Base-by-base conservation (phyloP, 2,888 invertebrate species). In the Callyntrura guangdongensis region DNA sequence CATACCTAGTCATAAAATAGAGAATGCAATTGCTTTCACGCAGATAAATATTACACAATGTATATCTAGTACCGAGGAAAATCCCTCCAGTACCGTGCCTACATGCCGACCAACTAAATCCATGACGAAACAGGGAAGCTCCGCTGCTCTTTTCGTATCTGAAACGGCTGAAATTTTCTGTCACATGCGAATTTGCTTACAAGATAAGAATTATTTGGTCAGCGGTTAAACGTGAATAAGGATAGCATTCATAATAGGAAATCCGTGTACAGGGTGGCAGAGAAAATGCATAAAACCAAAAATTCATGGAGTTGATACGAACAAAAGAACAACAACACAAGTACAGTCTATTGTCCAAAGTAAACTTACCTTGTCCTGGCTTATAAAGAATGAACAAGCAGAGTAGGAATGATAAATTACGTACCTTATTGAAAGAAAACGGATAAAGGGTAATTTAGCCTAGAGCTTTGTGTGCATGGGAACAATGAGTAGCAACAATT, bases 11-110 rank as follows among this genome's bases (percentile, higher is more conserved):
- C 27, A 81, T 81, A 59, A 56, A 59, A 81, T 14, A 20, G 11
- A 12, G 27, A 81, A 36, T 11, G n/a, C 1, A 20, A 36, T n/a
- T 47, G 36, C 61, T 36, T 64, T 61, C 64, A 47, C 61, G 45
- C 82, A 61, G 74, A 74, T 74, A 74, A 74, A 74, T 22, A 74
- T 72, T 49, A 49, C 49, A 74, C 49, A 49, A 49, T 47, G 0
- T n/a, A 8, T 77, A 56, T 12, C 25, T 17, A 20, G 9, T 14
- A 25, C 9, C 11, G 11, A 20, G 20, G 20, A 17, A 61, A 61
- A 61, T 17, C 59, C n/a, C n/a, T 53, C 8, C n/a, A n/a, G 2
- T 53, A 53, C 53, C 17, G 69, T 69, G 67, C 27, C 11, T 17
- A 27, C 4, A 25, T 12, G 12, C 49, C 22, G 9, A 45, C 17